These are phyloP conservation scores for Holcopasites calliopsidis DNA, from an alignment of 1,140 invertebrate species.

Conservation along the genomic window DNA sequence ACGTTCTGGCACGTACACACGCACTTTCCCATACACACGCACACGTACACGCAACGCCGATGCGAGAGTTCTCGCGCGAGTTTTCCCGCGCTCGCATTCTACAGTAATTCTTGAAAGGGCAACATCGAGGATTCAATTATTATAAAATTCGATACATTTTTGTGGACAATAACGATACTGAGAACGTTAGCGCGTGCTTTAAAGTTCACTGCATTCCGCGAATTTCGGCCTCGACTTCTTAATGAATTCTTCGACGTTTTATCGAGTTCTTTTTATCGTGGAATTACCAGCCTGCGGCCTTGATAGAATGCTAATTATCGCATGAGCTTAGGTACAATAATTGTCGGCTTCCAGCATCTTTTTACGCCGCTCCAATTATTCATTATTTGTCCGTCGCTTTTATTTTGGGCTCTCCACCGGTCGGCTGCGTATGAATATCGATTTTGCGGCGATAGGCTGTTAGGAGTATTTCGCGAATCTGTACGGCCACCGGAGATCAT, in stretches of 20 bases:
- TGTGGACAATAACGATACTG: too few species aligned
- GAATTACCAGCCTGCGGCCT: background rate
- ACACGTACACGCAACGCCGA: too few species aligned
- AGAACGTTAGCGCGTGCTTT: background rate
- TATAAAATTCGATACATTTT: too few species aligned
- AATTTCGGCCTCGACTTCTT: too few species aligned
- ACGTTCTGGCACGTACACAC: too few species aligned
- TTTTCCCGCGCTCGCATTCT: too few species aligned
- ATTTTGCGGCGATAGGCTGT: background rate
- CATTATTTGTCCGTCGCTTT: constrained; percentile 23
- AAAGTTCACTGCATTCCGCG: constrained; percentile 4
- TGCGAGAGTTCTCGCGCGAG: too few species aligned
- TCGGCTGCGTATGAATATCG: background rate
- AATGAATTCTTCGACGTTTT: too few species aligned
- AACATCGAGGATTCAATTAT: too few species aligned
- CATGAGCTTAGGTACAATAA: constrained; percentile 29
- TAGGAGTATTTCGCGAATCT: background rate
- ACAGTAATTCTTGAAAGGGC: too few species aligned
- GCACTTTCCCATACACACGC: too few species aligned
- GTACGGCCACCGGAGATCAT: too few species aligned
- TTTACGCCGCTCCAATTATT: constrained; percentile 33
- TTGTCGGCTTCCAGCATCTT: constrained; percentile 38
- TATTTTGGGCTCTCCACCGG: constrained; percentile 5
- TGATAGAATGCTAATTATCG: constrained; percentile 46
- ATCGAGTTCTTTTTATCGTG: background rate